A percentile compares a stretch with the other conserved stretches of the same genome.
phyloP scores from a whole-genome alignment of 2,113 vertebrate genomes.

The Cyanistes caeruleus region DNA sequence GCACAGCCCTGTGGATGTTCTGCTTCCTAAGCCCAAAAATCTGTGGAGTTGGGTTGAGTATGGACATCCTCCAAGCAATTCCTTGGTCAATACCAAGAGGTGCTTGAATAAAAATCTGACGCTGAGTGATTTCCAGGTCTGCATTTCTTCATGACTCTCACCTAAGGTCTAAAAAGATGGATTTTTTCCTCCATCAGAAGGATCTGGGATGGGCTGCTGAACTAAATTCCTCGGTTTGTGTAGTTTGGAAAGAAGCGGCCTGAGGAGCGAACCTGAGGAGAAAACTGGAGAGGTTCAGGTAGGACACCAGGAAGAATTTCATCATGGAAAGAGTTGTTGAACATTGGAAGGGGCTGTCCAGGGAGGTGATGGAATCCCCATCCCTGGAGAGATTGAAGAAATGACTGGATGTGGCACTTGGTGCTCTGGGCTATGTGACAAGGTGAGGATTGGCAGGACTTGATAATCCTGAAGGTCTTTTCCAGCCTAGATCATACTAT shows the following conservation, averaged over 20 bases:
- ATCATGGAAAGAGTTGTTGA: not conserved
- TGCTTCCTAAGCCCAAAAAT: not conserved
- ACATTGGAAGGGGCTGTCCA: not conserved
- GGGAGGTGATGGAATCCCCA: not conserved
- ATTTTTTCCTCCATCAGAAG: not conserved
- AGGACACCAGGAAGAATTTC: not conserved
- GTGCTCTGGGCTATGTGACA: not conserved
- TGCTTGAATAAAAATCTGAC: not conserved
- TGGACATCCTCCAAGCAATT: not conserved
- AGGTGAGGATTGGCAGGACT: not conserved
- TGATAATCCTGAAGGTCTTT: not conserved
- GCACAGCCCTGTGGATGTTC: not conserved
- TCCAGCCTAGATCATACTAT: not conserved
- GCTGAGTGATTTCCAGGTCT: not conserved
- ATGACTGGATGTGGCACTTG: not conserved
- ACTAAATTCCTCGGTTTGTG: not conserved
- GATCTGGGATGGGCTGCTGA: not conserved
- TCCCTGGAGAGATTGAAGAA: not conserved
- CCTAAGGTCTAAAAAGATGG: not conserved
- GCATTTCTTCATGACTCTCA: not conserved
- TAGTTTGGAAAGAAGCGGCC: not conserved
- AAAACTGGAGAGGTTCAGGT: not conserved
- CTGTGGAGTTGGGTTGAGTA: not conserved
- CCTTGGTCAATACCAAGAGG: not conserved
- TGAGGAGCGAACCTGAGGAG: not conserved